These are phyloP conservation scores for Aphidoletes aphidimyza DNA, from an alignment of 2,888 invertebrate species.

Conservation along the genomic window DNA sequence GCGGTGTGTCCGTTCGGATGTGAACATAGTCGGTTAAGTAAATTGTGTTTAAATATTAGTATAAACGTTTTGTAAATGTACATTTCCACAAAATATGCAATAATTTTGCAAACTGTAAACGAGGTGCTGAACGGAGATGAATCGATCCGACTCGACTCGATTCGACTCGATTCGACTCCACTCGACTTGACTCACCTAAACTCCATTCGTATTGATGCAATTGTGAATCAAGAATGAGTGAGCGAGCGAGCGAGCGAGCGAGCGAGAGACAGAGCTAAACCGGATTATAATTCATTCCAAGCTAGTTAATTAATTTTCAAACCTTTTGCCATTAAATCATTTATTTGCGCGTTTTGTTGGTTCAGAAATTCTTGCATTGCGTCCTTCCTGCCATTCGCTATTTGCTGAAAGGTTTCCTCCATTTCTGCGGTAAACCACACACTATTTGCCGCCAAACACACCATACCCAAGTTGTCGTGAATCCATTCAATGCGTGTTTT, in stretches of 20 bases:
- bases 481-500: slow-evolving; percentile 84
- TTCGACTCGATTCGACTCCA: too few species aligned
- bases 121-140: not conserved
- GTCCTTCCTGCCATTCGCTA: slow-evolving; percentile 78
- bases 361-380: slow-evolving; percentile 91
- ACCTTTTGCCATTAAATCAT: slow-evolving; percentile 82
- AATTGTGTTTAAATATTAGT: slow-evolving; percentile 9
- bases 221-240: too few species aligned
- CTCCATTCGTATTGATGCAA: too few species aligned
- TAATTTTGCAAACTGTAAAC: not conserved
- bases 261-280: not conserved
- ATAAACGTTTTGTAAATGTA: not conserved
- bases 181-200: too few species aligned
- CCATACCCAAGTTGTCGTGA: slow-evolving; percentile 88
- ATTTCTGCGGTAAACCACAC: slow-evolving; percentile 98
- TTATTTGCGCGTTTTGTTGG: slow-evolving; percentile 80
- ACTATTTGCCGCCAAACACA: slow-evolving; percentile 84
- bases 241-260: too few species aligned
- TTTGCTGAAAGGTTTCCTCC: slow-evolving; percentile 83
- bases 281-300: not conserved
- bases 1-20: not conserved
- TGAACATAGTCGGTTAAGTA: slow-evolving; percentile 20
- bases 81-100: slow-evolving; percentile 58
- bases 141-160: too few species aligned
- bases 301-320: slow-evolving; percentile 59